These are phyloP conservation scores for Agrochola lota DNA, from an alignment of 2,888 invertebrate species.

Conservation along the genomic window DNA sequence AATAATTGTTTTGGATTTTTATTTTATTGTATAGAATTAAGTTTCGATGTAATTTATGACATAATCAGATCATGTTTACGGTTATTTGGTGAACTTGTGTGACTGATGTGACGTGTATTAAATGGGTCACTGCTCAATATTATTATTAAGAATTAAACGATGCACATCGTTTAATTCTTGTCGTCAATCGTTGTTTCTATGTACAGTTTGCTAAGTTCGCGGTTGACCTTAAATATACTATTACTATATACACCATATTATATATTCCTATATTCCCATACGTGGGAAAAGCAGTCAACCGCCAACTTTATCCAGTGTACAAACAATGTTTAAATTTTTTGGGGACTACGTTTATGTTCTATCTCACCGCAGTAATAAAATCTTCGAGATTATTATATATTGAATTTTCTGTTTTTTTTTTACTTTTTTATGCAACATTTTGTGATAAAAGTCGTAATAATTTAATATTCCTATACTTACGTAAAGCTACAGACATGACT, in stretches of 20 bases:
- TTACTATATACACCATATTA: too few species aligned
- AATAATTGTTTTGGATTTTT: conserved; percentile 34
- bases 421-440: conserved; percentile 3
- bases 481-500: conserved; percentile 8
- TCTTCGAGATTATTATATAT: neutral
- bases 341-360: neutral
- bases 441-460: conserved; percentile 5
- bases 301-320: neutral
- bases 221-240: too few species aligned
- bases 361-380: conserved; percentile 9
- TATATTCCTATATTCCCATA: too few species aligned
- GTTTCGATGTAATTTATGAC: conserved; percentile 36
- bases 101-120: conserved; percentile 20
- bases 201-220: conserved; percentile 6
- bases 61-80: conserved; percentile 18
- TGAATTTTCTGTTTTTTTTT: neutral
- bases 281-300: neutral
- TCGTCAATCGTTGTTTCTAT: conserved; percentile 22
- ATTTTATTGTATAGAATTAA: conserved; percentile 42
- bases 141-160: conserved; percentile 12
- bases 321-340: neutral
- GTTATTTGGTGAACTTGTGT: conserved; percentile 17
- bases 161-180: too few species aligned
- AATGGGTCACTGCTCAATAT: conserved; percentile 41
- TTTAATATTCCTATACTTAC: conserved; percentile 26